Evolutionary conservation across 1,140 invertebrate genomes (phyloP).

Genomic region (Archegozetes longisetosus): DNA sequence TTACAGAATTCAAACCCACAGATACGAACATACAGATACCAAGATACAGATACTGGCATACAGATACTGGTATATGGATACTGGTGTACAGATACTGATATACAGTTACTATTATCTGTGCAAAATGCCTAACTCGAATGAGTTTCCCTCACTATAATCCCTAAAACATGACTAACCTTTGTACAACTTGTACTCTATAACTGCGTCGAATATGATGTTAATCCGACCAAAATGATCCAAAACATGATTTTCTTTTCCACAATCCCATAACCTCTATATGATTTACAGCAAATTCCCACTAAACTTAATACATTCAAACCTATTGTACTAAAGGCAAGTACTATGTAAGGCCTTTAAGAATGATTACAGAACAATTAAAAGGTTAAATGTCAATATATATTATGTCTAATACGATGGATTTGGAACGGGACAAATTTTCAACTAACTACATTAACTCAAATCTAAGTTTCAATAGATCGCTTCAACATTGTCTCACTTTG

Average conservation of each 20-base stretch:
- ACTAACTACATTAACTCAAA: too few species aligned
- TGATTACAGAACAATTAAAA: too few species aligned
- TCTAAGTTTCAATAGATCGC: too few species aligned
- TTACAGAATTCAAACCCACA: background rate
- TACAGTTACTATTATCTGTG: background rate
- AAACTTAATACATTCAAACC: too few species aligned
- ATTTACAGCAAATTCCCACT: too few species aligned
- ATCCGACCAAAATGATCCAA: background rate
- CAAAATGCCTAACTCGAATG: background rate
- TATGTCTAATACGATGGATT: too few species aligned
- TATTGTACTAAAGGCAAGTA: too few species aligned
- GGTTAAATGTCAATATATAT: too few species aligned
- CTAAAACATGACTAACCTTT: background rate
- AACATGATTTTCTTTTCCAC: background rate
- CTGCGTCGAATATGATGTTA: background rate
- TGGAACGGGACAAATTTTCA: too few species aligned
- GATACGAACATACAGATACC: background rate
- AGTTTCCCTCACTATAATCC: background rate
- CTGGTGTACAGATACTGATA: background rate
- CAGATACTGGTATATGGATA: background rate
- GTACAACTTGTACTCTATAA: background rate
- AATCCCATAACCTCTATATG: too few species aligned
- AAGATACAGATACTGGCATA: background rate
- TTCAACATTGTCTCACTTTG: too few species aligned
- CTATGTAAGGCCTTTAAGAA: too few species aligned